A percentile compares a stretch with the other conserved stretches of the same genome.
Conservation (phyloP, 2,797 vertebrate genomes). For the Falco berigora region DNA sequence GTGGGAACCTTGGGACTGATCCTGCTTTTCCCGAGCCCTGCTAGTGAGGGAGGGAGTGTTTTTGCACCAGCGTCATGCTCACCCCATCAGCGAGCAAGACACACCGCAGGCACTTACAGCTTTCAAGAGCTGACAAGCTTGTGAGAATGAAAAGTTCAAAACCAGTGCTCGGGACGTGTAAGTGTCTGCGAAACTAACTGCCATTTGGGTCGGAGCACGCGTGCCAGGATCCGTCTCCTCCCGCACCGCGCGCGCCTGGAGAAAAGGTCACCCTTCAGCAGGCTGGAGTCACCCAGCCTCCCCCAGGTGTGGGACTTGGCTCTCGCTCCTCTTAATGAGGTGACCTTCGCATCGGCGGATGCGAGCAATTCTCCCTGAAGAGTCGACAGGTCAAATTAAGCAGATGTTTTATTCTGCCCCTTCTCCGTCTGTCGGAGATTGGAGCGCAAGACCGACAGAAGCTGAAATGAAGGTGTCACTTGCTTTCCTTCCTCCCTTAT, state of each 20-base stretch:
- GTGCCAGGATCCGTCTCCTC: neutral
- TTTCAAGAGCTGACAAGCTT: constrained; percentile 52
- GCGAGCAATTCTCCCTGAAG: neutral
- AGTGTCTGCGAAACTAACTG: constrained; percentile 48
- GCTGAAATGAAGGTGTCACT: neutral
- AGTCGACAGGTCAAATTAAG: constrained; percentile 31
- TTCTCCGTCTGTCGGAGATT: neutral
- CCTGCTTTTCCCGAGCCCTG: neutral
- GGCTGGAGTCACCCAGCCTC: constrained; percentile 28
- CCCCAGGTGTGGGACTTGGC: neutral
- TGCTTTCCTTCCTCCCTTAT: neutral
- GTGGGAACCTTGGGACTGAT: neutral
- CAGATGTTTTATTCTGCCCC: constrained; percentile 1
- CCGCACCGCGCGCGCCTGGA: accelerated
- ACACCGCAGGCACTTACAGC: neutral
- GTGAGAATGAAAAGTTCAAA: constrained; percentile 67
- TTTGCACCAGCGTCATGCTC: neutral
- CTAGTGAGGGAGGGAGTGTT: neutral
- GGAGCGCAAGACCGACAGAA: accelerated
- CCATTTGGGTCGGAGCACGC: neutral
- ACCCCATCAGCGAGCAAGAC: neutral
- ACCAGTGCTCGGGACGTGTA: constrained; percentile 36
- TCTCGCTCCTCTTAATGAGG: constrained; percentile 54
- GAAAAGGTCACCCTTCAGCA: constrained; percentile 68
- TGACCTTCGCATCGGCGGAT: neutral